phyloP scores from a whole-genome alignment of 2,113 vertebrate genomes.

The Alaudala cheleensis region DNA sequence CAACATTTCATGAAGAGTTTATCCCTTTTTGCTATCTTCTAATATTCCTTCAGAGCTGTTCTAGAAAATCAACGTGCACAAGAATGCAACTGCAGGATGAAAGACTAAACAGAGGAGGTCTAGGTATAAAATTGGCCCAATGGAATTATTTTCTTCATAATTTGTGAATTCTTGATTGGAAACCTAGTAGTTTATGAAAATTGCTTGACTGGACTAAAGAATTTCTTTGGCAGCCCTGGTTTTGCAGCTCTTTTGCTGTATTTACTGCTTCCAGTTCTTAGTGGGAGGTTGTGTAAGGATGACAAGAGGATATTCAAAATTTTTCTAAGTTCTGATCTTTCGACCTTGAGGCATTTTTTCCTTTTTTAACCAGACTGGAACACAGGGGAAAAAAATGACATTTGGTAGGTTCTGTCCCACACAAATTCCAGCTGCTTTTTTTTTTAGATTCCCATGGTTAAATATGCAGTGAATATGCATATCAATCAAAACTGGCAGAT shows the following conservation, averaged over 20 bases:
- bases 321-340: not conserved
- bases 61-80: not conserved
- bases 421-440: not conserved
- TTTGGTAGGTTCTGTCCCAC: not conserved
- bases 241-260: not conserved
- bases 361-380: not conserved
- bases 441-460: not conserved
- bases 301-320: not conserved
- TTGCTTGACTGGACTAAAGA: not conserved
- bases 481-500: not conserved
- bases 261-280: not conserved
- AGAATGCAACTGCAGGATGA: not conserved
- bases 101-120: not conserved
- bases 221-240: not conserved
- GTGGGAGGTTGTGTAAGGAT: not conserved
- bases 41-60: not conserved
- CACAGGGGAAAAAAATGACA: rapidly evolving
- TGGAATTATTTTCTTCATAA: not conserved
- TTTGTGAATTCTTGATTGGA: not conserved
- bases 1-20: not conserved
- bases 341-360: not conserved
- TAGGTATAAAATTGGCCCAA: not conserved
- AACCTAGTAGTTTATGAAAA: not conserved
- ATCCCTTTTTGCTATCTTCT: not conserved
- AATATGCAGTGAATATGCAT: not conserved